Evolutionary conservation across 2,113 vertebrate species (phyloP).

Genomic region (Lota lota): DNA sequence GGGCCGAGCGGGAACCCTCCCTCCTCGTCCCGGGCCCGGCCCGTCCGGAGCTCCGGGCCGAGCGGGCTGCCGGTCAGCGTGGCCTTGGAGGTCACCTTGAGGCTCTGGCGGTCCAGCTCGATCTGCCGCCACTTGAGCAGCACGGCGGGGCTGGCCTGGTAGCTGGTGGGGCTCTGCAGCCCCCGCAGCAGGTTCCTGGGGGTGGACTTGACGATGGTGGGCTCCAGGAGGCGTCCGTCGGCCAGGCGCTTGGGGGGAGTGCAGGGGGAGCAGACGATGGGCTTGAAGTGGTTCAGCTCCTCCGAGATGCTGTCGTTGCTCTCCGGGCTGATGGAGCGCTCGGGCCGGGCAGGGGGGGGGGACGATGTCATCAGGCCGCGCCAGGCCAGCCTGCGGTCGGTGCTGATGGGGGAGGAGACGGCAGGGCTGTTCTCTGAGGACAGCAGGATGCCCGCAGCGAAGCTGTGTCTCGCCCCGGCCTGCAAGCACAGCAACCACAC

Average conservation of each 20-base stretch:
- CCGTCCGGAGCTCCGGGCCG: not conserved
- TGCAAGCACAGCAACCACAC: constrained; percentile 21
- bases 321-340: constrained; percentile 90
- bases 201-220: constrained; percentile 91
- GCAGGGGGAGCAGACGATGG: constrained; percentile 94
- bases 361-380: constrained; percentile 55
- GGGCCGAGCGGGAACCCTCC: too few species aligned
- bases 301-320: constrained; percentile 99
- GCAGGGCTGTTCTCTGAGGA: constrained; percentile 90
- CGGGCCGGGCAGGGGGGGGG: constrained; percentile 61
- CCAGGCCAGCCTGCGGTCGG: constrained; percentile 77
- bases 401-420: constrained; percentile 80
- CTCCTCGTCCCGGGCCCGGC: not conserved
- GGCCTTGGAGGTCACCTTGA: constrained; percentile 83
- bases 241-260: constrained; percentile 92
- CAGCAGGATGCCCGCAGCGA: constrained; percentile 81
- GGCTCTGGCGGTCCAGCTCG: constrained; percentile 86
- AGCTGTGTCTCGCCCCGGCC: constrained; percentile 65
- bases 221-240: constrained; percentile 84
- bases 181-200: constrained; percentile 86
- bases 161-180: constrained; percentile 86
- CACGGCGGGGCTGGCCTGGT: constrained; percentile 87
- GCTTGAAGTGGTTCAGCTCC: constrained; percentile 97
- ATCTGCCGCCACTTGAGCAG: constrained; percentile 95
- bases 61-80: constrained; percentile 76